Evolutionary conservation across 2,888 invertebrate genomes (phyloP), one percentile per base, ranked within the genome.

Genomic region (Stenotaenia linearis): DNA sequence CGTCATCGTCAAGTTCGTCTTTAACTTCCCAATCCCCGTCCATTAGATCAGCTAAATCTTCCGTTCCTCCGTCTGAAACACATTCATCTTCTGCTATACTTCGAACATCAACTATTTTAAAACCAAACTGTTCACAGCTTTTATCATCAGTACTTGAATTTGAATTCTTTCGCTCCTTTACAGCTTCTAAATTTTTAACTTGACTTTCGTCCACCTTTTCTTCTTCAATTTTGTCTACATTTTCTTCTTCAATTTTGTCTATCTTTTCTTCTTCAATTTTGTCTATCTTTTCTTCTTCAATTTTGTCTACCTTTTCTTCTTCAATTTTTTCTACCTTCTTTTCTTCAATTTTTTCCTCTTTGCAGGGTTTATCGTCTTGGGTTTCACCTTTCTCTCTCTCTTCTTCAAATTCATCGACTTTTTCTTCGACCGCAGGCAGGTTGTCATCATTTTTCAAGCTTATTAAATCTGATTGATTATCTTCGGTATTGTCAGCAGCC

Each of bases 11-110:
- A 28, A 69, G 25, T 69, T 69, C 69, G 28, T 69, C 69, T 25
- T 69, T 69, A 25, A 69, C 69, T 69, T 69, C 69, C 69, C 69
- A 69, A 50, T 50, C 50, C 18, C 50, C 50, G 7, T 50, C 50
- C 50, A 50, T 50, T 7, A 50, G 18, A 18, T 50, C 50, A 18
- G 50, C 50, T n/a, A 50, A 4, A 21, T 50, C 50, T 18, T 50
- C 50, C 15, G n/a, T 25, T 2, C 28, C 76, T 32, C 10, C 76
- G 37, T 15, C 75, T 75, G 69, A 69, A 5, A 25, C 28, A 12
- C 28, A 28, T 69, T 69, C 28, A 9, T 25, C 69, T 28, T 25
- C 69, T 9, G 69, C 69, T 12, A 69, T 69, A 28, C 69, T 69
- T 25, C 69, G 69, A 28, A 69, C 69, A 69, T 69, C 69, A 10